Conservation (phyloP, 2,113 vertebrate genomes). For the Benitochromis conjunctus region DNA sequence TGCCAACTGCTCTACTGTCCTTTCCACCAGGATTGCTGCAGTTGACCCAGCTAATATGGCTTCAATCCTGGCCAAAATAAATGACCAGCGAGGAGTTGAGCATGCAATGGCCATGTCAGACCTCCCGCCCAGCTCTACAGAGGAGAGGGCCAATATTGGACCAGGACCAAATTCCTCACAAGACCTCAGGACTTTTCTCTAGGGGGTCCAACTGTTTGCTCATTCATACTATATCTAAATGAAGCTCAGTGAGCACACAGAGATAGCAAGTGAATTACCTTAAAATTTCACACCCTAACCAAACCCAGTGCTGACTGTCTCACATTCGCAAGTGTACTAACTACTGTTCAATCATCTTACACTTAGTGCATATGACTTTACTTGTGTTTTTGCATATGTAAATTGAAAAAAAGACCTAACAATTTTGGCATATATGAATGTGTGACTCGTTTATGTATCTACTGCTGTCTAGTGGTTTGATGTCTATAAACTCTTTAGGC, state of each 20-base stretch:
- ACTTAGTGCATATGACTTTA: background rate
- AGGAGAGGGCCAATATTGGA: slow-evolving; percentile 11
- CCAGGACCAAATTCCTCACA: slow-evolving; percentile 34
- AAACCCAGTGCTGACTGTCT: background rate
- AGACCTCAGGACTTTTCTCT: slow-evolving; percentile 57
- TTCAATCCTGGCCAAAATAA: slow-evolving; percentile 31
- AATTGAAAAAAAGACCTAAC: background rate
- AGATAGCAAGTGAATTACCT: background rate
- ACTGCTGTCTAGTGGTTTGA: background rate
- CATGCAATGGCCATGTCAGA: slow-evolving; percentile 46
- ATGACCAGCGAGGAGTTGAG: slow-evolving; percentile 18
- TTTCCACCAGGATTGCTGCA: slow-evolving; percentile 39
- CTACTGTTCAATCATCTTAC: slow-evolving; percentile 8
- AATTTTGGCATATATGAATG: background rate
- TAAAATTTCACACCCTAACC: background rate
- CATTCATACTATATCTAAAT: background rate
- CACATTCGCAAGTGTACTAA: background rate
- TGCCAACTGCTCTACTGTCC: background rate
- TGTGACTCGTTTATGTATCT: background rate
- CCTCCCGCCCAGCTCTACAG: slow-evolving; percentile 13
- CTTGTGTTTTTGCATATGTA: slow-evolving; percentile 1
- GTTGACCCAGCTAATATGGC: slow-evolving; percentile 33
- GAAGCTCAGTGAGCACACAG: background rate
- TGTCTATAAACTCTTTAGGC: background rate
- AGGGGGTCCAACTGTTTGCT: background rate